phyloP scores from a whole-genome alignment of 2,888 invertebrate species.

The Dinocampus coccinellae region DNA sequence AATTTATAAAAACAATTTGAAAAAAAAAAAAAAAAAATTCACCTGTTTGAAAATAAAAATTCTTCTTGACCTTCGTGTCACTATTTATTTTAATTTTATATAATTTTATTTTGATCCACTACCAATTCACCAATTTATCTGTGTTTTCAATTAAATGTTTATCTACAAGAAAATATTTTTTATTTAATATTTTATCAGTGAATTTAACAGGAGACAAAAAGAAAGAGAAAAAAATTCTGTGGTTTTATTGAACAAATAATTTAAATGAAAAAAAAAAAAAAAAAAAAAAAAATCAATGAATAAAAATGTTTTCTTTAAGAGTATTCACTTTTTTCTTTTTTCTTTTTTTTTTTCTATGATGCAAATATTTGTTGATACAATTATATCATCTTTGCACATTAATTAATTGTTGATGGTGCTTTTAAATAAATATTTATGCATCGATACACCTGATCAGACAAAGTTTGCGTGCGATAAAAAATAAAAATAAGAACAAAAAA shows the following conservation, averaged over 20 bases:
- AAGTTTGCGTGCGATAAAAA: neutral
- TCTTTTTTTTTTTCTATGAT: too few species aligned
- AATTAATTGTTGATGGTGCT: neutral
- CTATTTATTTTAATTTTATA: neutral
- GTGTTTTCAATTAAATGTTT: neutral
- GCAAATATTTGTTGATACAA: neutral
- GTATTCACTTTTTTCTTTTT: neutral
- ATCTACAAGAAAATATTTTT: neutral
- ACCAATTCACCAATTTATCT: neutral
- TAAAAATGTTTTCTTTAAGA: neutral
- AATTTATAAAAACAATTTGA: slow-evolving; percentile 24
- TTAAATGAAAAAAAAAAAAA: too few species aligned
- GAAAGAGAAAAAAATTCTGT: too few species aligned
- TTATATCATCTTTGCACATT: neutral
- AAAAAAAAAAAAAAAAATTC: slow-evolving; percentile 2
- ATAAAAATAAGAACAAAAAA: neutral
- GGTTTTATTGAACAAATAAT: too few species aligned
- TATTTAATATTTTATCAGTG: neutral
- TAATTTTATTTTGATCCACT: neutral
- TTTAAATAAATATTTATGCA: neutral
- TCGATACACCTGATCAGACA: neutral
- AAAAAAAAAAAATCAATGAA: neutral
- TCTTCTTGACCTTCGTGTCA: neutral
- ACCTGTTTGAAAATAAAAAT: neutral
- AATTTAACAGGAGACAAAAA: too few species aligned